phyloP scores from a whole-genome alignment of 2,888 invertebrate species.

The Caenorhabditis japonica region DNA sequence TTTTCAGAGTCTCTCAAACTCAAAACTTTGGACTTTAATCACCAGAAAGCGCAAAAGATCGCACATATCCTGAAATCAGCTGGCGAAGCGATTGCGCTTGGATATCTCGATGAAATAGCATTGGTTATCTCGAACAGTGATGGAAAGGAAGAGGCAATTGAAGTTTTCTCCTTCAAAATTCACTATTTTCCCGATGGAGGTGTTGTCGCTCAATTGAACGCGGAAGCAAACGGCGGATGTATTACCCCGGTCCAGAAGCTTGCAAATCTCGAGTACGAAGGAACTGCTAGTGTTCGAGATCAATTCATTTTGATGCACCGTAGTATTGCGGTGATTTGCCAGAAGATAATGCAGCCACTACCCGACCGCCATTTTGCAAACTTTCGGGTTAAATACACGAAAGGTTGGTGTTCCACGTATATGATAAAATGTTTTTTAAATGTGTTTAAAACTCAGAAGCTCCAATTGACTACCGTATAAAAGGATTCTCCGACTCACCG shows the following conservation, averaged over 20 bases:
- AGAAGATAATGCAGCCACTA: constrained; percentile 8
- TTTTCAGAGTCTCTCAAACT: constrained; percentile 24
- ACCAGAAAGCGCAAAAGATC: constrained; percentile 1
- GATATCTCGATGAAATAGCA: constrained; percentile 21
- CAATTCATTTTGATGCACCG: constrained; percentile 24
- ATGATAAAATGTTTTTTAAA: too few relatives aligned
- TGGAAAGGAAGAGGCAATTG: constrained; percentile 15
- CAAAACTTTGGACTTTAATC: constrained; percentile 7
- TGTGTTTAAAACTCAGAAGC: constrained; percentile 5
- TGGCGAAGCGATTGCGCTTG: constrained; percentile 1
- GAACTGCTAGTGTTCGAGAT: constrained; percentile 11
- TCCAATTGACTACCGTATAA: not conserved
- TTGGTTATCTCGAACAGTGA: constrained; percentile 17
- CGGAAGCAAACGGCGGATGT: not conserved
- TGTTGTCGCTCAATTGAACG: constrained; percentile 7
- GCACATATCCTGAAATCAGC: constrained; percentile 3
- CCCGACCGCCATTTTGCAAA: constrained; percentile 3
- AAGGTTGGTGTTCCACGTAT: too few relatives aligned
- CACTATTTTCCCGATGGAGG: constrained; percentile 14
- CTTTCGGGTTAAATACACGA: constrained; percentile 13
- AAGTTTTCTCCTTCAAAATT: constrained; percentile 32
- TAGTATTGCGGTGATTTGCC: constrained; percentile 15
- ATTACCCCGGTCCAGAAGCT: constrained; percentile 3
- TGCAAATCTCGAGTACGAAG: not conserved
- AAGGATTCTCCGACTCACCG: constrained; percentile 10